phyloP scores from a whole-genome alignment of 2,113 vertebrate genomes.

The Ciconia maguari region DNA sequence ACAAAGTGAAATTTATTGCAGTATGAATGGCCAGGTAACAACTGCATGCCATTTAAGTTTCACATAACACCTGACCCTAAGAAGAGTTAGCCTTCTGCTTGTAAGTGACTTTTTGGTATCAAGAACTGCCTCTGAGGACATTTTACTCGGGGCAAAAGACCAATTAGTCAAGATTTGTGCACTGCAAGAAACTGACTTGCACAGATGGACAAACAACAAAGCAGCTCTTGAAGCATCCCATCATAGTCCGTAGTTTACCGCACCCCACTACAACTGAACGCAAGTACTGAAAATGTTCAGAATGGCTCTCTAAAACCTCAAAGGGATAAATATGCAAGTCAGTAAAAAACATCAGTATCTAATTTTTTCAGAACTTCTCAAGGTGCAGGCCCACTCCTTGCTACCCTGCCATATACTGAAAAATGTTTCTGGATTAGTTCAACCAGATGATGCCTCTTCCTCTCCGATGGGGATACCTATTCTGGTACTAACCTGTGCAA shows the following conservation, averaged over 20 bases:
- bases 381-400: not conserved
- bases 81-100: not conserved
- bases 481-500: not conserved
- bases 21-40: not conserved
- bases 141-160: not conserved
- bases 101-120: not conserved
- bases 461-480: not conserved
- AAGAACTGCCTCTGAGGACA: not conserved
- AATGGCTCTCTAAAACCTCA: not conserved
- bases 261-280: not conserved
- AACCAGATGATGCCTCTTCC: not conserved
- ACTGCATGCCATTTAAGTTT: not conserved
- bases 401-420: not conserved
- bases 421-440: not conserved
- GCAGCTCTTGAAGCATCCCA: not conserved
- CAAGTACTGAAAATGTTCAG: not conserved
- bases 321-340: not conserved
- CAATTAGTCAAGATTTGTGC: not conserved
- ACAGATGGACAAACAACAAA: not conserved
- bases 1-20: not conserved
- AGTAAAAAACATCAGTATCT: not conserved
- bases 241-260: not conserved
- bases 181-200: not conserved
- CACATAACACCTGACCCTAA: accelerated
- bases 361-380: not conserved